Percentiles rank a stretch among this genome's conserved stretches.
phyloP scores from a whole-genome alignment of 2,888 invertebrate species.

The Noctua comes region DNA sequence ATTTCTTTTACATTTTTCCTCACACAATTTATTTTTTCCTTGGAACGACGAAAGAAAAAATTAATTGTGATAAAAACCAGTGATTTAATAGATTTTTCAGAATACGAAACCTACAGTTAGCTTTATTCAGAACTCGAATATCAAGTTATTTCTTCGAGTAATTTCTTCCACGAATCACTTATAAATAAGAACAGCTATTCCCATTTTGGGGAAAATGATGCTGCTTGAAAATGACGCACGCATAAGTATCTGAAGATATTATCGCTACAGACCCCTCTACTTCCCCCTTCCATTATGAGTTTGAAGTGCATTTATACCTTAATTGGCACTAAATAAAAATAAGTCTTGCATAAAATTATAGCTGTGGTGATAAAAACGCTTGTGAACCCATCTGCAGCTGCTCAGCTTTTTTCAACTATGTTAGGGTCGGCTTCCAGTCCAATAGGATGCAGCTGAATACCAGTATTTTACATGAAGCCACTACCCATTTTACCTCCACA shows the following conservation, averaged over 20 bases:
- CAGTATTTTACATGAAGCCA: too few relatives aligned
- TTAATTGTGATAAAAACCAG: too few relatives aligned
- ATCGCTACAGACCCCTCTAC: conserved; percentile 39
- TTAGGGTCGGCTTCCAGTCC: too few relatives aligned
- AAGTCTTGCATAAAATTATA: neutral
- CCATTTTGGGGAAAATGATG: neutral
- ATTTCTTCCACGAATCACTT: neutral
- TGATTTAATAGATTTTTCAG: neutral
- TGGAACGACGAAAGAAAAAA: too few relatives aligned
- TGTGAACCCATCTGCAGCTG: too few relatives aligned
- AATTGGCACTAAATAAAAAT: neutral
- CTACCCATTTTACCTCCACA: too few relatives aligned
- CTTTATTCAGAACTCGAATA: neutral
- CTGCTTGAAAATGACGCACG: conserved; percentile 22
- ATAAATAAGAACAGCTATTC: conserved; percentile 1
- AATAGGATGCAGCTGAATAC: too few relatives aligned
- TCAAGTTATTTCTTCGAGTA: neutral
- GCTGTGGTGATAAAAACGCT: neutral
- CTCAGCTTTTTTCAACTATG: too few relatives aligned
- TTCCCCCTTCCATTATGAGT: conserved; percentile 26
- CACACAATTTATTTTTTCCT: too few relatives aligned
- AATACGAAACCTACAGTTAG: neutral
- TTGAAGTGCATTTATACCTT: conserved; percentile 24
- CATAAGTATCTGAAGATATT: conserved; percentile 50
- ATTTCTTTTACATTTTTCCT: too few relatives aligned